These are phyloP conservation scores for Trichomalopsis sarcophagae DNA, from an alignment of 1,140 invertebrate species.

Conservation along the genomic window DNA sequence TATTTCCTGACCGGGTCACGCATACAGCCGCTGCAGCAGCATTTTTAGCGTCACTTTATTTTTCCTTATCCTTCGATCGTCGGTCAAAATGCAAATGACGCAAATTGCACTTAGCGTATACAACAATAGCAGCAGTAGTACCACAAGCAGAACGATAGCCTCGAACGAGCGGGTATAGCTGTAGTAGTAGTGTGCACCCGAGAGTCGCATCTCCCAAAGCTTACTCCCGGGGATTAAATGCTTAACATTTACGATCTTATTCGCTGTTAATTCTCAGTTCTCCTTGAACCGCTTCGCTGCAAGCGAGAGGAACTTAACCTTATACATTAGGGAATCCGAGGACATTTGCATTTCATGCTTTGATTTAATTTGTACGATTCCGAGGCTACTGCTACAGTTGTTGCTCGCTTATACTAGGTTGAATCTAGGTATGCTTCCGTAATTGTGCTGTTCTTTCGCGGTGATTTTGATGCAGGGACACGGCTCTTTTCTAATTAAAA, in stretches of 20 bases:
- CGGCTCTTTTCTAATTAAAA: too few relatives aligned
- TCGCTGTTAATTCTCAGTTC: conserved; percentile 1
- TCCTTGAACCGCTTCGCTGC: neutral
- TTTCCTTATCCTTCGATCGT: neutral
- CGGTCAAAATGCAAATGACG: neutral
- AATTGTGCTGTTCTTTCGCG: too few relatives aligned
- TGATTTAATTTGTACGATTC: conserved; percentile 3
- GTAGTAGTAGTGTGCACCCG: neutral
- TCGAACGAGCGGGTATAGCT: neutral
- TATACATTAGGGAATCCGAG: neutral
- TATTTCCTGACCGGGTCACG: neutral
- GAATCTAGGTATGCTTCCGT: too few relatives aligned
- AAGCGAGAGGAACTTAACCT: neutral
- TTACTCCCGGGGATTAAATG: neutral
- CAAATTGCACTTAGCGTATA: neutral
- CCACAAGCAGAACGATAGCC: neutral
- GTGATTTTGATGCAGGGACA: too few relatives aligned
- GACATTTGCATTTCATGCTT: neutral
- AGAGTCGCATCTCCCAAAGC: neutral
- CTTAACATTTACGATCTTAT: conserved; percentile 25
- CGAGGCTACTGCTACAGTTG: neutral
- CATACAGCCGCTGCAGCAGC: neutral
- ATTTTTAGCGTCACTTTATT: neutral
- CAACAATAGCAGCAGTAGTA: neutral
- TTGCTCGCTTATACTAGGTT: neutral